Evolutionary conservation across 2,113 vertebrate genomes (phyloP).

Genomic region (Lampris incognitus): DNA sequence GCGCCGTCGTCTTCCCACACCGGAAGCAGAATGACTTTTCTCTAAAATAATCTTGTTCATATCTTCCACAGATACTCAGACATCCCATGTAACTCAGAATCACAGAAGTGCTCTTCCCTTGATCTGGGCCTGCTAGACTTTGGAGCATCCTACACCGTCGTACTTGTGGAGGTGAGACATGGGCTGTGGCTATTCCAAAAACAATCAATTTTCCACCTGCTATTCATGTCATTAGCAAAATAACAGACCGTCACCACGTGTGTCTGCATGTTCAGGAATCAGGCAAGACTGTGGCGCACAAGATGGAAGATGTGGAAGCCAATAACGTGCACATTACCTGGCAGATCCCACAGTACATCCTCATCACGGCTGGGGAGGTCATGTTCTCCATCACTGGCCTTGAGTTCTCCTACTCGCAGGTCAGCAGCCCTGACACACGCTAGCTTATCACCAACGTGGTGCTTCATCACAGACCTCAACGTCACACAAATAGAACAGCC

Average conservation of each 20-base stretch:
- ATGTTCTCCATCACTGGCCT: constrained; percentile 98
- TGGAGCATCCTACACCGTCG: constrained; percentile 87
- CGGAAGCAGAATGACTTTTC: too few relatives aligned
- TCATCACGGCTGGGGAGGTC: constrained; percentile 93
- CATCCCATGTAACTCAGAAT: constrained; percentile 72
- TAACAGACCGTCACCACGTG: not conserved
- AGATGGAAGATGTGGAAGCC: constrained; percentile 85
- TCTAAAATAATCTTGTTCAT: too few relatives aligned
- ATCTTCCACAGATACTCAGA: constrained; percentile 65
- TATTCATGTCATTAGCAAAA: not conserved
- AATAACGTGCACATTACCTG: constrained; percentile 90
- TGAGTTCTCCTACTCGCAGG: constrained; percentile 99
- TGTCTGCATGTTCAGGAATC: constrained; percentile 71
- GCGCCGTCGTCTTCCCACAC: too few relatives aligned
- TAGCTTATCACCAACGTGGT: not conserved
- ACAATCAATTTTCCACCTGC: not conserved
- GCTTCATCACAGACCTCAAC: too few relatives aligned
- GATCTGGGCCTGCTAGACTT: constrained; percentile 90
- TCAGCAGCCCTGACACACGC: constrained; percentile 51
- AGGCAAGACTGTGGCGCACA: constrained; percentile 56
- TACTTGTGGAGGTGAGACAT: constrained; percentile 84
- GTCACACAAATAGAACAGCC: too few relatives aligned
- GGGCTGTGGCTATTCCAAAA: not conserved
- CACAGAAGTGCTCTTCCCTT: constrained; percentile 64
- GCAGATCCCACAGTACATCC: constrained; percentile 93